Percentiles rank a stretch among this genome's conserved stretches.
Evolutionary conservation across 2,113 vertebrate genomes (phyloP).

Genomic region (Caranx ignobilis): DNA sequence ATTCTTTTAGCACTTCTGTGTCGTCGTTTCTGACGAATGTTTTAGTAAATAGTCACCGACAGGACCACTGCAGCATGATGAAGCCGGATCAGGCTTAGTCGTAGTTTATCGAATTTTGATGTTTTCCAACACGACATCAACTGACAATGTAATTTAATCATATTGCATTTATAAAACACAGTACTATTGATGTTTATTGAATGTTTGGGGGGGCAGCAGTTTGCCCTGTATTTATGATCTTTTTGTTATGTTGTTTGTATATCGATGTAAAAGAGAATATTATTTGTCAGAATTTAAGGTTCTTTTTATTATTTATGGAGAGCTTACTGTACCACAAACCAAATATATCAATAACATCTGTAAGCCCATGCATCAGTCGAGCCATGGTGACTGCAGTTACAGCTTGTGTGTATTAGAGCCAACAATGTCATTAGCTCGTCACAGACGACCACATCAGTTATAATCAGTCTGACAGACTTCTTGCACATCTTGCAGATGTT

Average conservation of each 20-base stretch:
- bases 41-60: constrained; percentile 20
- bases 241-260: constrained; percentile 75
- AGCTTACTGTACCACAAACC: constrained; percentile 57
- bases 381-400: constrained; percentile 53
- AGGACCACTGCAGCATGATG: constrained; percentile 36
- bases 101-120: constrained; percentile 50
- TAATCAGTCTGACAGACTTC: constrained; percentile 3
- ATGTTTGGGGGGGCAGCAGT: constrained; percentile 55
- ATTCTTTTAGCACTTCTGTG: constrained; percentile 38
- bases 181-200: constrained; percentile 72
- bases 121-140: constrained; percentile 50
- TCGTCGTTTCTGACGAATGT: constrained; percentile 42
- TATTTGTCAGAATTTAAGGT: constrained; percentile 71
- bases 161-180: constrained; percentile 59
- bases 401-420: constrained; percentile 47
- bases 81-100: constrained; percentile 9
- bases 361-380: constrained; percentile 22
- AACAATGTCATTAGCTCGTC: constrained; percentile 9
- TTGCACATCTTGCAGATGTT: constrained; percentile 11
- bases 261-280: constrained; percentile 75
- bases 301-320: constrained; percentile 77
- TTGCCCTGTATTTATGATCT: constrained; percentile 75
- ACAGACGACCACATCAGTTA: background rate
- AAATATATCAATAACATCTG: constrained; percentile 43
- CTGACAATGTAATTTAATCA: constrained; percentile 62